Conservation (phyloP, 2,888 invertebrate genomes). For the Aphodius sticticus region DNA sequence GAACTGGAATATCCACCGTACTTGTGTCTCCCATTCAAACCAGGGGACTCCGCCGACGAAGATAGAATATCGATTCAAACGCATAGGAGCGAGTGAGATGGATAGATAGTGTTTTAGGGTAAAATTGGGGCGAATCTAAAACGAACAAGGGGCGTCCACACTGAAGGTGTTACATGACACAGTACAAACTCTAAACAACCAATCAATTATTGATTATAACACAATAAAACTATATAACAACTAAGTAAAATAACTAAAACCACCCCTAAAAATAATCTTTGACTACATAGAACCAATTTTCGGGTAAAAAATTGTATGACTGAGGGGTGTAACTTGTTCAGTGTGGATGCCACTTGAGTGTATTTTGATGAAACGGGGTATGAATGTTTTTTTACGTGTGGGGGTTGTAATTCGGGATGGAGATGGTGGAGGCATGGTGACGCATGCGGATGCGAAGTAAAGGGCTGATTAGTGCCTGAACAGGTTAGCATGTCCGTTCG, state of each 20-base stretch:
- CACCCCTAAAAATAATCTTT: background rate
- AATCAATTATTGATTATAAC: background rate
- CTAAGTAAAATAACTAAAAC: background rate
- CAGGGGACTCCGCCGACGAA: background rate
- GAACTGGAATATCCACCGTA: background rate
- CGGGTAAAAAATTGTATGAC: background rate
- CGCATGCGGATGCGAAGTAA: background rate
- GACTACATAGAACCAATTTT: background rate
- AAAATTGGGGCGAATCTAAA: slow-evolving; percentile 4
- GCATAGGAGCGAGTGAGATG: background rate
- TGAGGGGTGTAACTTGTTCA: background rate
- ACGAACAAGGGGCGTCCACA: background rate
- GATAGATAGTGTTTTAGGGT: background rate
- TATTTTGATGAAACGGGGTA: slow-evolving; percentile 4
- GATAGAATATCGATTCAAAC: background rate
- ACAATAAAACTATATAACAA: background rate
- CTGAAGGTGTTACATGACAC: background rate
- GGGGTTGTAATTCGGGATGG: background rate
- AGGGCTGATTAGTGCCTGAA: background rate
- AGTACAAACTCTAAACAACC: background rate
- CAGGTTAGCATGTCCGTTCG: background rate
- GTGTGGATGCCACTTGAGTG: background rate
- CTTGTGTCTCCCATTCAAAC: background rate
- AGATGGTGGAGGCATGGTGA: background rate
- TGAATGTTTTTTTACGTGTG: background rate